phyloP scores from a whole-genome alignment of 1,140 invertebrate species.

The Formica selysi region DNA sequence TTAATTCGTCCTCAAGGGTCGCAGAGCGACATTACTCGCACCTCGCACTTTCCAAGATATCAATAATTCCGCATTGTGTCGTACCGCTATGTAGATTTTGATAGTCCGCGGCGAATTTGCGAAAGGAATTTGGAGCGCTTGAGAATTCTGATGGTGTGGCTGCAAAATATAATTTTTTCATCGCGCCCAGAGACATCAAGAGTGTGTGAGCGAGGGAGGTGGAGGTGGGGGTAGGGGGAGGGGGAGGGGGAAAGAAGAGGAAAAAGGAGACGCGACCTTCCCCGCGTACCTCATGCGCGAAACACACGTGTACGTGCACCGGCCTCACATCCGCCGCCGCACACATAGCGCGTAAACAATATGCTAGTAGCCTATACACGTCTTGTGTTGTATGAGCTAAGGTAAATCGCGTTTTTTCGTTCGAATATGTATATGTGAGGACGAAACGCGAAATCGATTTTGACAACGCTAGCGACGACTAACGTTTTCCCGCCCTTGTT shows the following conservation, averaged over 20 bases:
- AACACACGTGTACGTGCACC: conserved; percentile 6
- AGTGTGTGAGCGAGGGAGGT: not conserved
- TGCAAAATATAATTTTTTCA: conserved; percentile 26
- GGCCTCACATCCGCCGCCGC: not conserved
- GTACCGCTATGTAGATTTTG: conserved; percentile 19
- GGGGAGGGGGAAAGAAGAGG: not conserved
- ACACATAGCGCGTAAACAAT: conserved; percentile 47
- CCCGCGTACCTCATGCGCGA: conserved; percentile 40
- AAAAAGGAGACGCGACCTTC: conserved; percentile 23
- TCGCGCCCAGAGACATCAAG: conserved; percentile 8
- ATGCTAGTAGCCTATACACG: not conserved
- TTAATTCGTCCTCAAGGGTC: not conserved
- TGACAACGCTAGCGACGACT: conserved; percentile 8
- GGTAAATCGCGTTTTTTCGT: conserved; percentile 44
- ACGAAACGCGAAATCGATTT: conserved; percentile 44
- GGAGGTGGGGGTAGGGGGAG: no score
- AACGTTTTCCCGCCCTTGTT: not conserved
- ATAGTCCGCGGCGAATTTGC: not conserved
- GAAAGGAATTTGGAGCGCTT: not conserved
- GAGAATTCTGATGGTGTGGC: not conserved
- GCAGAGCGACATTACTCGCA: not conserved
- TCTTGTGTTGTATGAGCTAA: conserved; percentile 14
- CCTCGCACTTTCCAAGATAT: not conserved
- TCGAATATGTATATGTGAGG: conserved; percentile 31
- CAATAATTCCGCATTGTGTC: conserved; percentile 18